Evolutionary conservation across 1,140 invertebrate genomes (phyloP), one percentile per base, ranked within the genome.

Genomic region (Rhagoletis pomonella): DNA sequence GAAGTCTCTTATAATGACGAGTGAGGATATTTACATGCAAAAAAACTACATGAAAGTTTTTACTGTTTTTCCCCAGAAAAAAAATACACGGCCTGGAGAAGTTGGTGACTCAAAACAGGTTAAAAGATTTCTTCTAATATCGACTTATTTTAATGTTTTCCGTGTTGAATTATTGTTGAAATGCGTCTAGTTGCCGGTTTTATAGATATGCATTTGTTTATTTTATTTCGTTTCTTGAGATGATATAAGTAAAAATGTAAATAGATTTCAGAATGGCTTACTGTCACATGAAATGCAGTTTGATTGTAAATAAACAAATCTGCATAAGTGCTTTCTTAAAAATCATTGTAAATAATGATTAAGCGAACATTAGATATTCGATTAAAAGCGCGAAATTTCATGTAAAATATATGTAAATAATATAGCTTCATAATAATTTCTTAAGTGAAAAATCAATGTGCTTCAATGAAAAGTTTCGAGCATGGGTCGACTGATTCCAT

Each of bases 101-200:
- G 93, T 94, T 93, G 92, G 94, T 90, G 93, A 93, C 89, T 88
- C 89, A 4, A 94, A 94, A 93, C 94, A 94, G 94, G 94, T 95
- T 89, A 89, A 67, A 67, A 88, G 29, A 86, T 44, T 86, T 60
- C 1, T 44, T 87, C 42, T 87, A 42, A 29, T 47, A 44, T 65
- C 59, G 84, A 7, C 10, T 87, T 85, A 58, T 62, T 55, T 7
- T 17, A n/a, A 73, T 14, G 14, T 65, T 29, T n/a, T 62, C 12
- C 60, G 17, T 44, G 42, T n/a, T 73, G 17, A 6, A 3, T 6
- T 44, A 73, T 42, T 44, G 67, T 73, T 73, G 3, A 17, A 47
- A 5, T 44, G 42, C 50, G 10, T 55, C 44, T 73, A 47, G 29
- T 39, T 67, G 7, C 9, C 10, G 39, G 19, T 42, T 73, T 44